Base-by-base conservation (phyloP, 2,113 vertebrate species). In the Bungarus multicinctus region DNA sequence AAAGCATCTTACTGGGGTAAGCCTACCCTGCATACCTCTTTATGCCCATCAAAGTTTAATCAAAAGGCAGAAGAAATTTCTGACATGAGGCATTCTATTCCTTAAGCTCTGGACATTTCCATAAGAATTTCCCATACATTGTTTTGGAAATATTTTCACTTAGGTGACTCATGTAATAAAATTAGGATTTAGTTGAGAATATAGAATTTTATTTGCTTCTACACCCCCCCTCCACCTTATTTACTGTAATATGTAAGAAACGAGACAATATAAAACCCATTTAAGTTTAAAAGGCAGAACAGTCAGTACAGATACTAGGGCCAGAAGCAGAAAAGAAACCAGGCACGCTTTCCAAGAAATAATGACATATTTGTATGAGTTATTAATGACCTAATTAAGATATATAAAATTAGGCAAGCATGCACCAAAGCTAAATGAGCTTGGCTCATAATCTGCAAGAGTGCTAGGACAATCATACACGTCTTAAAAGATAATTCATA, bases 381-480 rank as follows among this genome's bases (percentile, higher is more conserved):
- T 1, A 3, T 91, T 94, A 88, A 94, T 92, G 69, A 20, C 93
- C 10, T 88, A 95, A 95, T 95, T 87, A 30, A 96, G 94, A 90
- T 95, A 58, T 52, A 93, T 86, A 74, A 90, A 93, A 43, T 0
- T 94, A 57, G 52, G 39, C 50, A 89, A 81, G 85, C 87, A 30
- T 55, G 23, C 34, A 91, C 81, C 89, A 94, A 25, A 74, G 95
- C 55, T 87, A 92, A 55, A 50, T 93, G 90, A 74, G 93, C 90
- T 60, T 94, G 30, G 64, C 89, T 93, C 91, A 85, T 3, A 92
- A 87, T 94, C 90, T 94, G 57, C 86, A 89, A 89, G 52, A 89
- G 47, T 18, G 45, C 34, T 47, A n/a, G 64, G 60, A 92, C 9
- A 18, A 92, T 89, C 23, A 55, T 81, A 81, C 53, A 54, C 23